Evolutionary conservation across 2,888 invertebrate genomes (phyloP).

Genomic region (Eumerus sabulonum): DNA sequence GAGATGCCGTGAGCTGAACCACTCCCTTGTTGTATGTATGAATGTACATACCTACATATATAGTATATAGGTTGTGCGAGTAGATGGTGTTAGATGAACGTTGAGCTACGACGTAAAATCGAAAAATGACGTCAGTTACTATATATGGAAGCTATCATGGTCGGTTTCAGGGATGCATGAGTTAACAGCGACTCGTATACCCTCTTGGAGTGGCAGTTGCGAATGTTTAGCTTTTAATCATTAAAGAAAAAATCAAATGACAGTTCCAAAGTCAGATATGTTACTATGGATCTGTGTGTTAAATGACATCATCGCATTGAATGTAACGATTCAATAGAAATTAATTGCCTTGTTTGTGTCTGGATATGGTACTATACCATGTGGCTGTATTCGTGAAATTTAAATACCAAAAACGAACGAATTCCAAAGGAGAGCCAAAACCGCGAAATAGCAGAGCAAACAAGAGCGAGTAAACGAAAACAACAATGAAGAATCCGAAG

Average conservation of each 20-base stretch:
- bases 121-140: slow-evolving; percentile 54
- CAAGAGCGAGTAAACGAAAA: too few relatives aligned
- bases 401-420: slow-evolving; percentile 43
- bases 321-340: slow-evolving; percentile 53
- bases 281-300: neutral
- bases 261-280: neutral
- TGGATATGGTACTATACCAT: slow-evolving; percentile 8
- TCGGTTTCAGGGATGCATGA: slow-evolving; percentile 56
- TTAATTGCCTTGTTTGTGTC: slow-evolving; percentile 30
- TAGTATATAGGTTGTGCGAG: neutral
- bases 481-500: slow-evolving; percentile 13
- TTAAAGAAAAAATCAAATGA: slow-evolving; percentile 26
- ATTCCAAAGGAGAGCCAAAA: neutral
- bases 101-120: slow-evolving; percentile 26
- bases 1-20: neutral
- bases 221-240: slow-evolving; percentile 45
- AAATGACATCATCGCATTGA: slow-evolving; percentile 56
- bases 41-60: neutral
- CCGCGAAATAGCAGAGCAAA: neutral
- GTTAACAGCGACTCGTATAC: slow-evolving; percentile 33
- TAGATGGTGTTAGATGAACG: slow-evolving; percentile 17
- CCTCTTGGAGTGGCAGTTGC: neutral
- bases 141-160: slow-evolving; percentile 31
- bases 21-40: slow-evolving; percentile 2
- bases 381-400: slow-evolving; percentile 29